Evolutionary conservation across 2,888 invertebrate species (phyloP), one percentile per base, ranked within the genome.

Genomic region (Cecidostiba fungosa): DNA sequence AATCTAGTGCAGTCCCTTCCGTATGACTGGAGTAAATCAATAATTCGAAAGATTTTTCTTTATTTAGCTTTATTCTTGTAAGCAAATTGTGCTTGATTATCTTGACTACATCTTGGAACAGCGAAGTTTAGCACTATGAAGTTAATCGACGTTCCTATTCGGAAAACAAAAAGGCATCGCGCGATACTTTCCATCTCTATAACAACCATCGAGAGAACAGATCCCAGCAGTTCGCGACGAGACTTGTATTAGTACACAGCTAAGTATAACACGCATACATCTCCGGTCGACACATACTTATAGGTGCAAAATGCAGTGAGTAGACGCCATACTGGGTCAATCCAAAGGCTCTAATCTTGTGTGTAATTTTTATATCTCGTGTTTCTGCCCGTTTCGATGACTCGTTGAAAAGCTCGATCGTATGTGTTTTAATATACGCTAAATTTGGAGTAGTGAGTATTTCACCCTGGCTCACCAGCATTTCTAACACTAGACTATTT

Each of bases 261-360:
- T 32, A 19, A 36, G 36, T 59, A 4, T 59, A 59, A n/a, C n/a
- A 59, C 19, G n/a, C 54, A 59, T 59, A n/a, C 23, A n/a, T 54
- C n/a, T 59, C 23, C 54, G n/a, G 8, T 6, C 23, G 19, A n/a
- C 5, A 59, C 23, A 50, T 3, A 43, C 12, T 12, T 43, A 43
- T 32, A 70, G 70, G 80, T 80, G 77, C 54, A 72, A 85, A 81
- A 76, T 70, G 70, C 59, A 77, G 62, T 54, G 36, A 79, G 72
- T 16, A 66, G 84, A 36, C 85, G 85, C 85, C 85, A 85, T 85
- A 76, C 85, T 85, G 85, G 85, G 76, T 85, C 80, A 76, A 69
- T 76, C 74, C 66, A 81, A 80, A 80, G 70, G 70, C 19, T 80
- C 50, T 26, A 14, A 26, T 26, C 36, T 47, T 23, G 39, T 39